Base-by-base conservation (phyloP, 2,113 vertebrate genomes). In the Chaetops frenatus region DNA sequence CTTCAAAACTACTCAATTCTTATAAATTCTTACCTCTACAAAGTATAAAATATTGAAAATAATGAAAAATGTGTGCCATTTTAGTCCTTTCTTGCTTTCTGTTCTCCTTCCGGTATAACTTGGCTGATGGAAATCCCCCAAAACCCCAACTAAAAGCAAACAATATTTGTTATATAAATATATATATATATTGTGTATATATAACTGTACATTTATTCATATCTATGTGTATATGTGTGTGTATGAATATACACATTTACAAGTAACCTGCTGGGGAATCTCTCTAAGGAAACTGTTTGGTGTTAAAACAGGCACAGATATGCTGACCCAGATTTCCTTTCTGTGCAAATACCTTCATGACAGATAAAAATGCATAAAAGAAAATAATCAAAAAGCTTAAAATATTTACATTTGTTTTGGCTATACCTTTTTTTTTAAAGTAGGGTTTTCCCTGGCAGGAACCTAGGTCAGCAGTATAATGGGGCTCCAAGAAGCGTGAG, bases 381-480 rank as follows among this genome's bases (percentile, higher is more conserved):
- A 72, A 69, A 69, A 81, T 10, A 88, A 90, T 60, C 2, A n/a
- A 83, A 74, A 81, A 23, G 1, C 2, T 61, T 82, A 14, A 40
- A 89, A 79, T 36, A 56, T 53, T 81, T 87, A 25, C 3, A 45
- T 62, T 53, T 66, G 7, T 6, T 28, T 73, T 28, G 5, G 1
- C 36, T 51, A 15, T 25, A 33, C 0, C 0, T 62, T 19, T 53
- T 15, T 11, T 31, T 19, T 48, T 44, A 8, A 2, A 10, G 19
- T 33, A 29, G 17, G 8, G 47, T 78, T 62, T 84, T 84, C 35
- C 14, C 4, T 36, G 8, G 10, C 29, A 57, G 27, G 4, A 76
- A 19, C n/a, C 5, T 25, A 50, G 19, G 33, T 73, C 44, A n/a
- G 6, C 6, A 58, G 3, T 12, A 12, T 6, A 36, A 60, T 25